phyloP scores from a whole-genome alignment of 1,140 invertebrate genomes.

The Phortica variegata region DNA sequence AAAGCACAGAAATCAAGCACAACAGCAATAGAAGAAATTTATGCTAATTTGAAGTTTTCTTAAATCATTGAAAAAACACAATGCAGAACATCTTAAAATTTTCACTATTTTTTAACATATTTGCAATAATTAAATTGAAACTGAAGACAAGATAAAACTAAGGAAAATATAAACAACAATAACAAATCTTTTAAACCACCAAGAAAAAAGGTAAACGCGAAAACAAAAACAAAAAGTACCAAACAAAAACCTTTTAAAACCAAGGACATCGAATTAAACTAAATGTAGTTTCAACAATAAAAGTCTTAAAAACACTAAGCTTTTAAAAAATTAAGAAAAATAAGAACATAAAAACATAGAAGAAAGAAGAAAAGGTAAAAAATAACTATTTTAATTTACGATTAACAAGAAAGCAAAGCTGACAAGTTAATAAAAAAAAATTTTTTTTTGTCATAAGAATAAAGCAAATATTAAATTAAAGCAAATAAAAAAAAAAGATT shows the following conservation, averaged over 20 bases:
- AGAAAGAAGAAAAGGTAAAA: constrained; percentile 7
- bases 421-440: constrained; percentile 14
- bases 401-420: constrained; percentile 8
- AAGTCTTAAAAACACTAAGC: constrained; percentile 13
- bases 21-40: constrained; percentile 28
- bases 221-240: constrained; percentile 26
- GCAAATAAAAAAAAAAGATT: constrained; percentile 15
- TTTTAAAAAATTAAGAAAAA: constrained; percentile 12
- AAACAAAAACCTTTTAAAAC: constrained; percentile 23
- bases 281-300: constrained; percentile 40
- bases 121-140: constrained; percentile 14
- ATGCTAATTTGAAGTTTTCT: constrained; percentile 41
- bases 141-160: constrained; percentile 3
- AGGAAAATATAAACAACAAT: constrained; percentile 22
- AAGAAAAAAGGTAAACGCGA: constrained; percentile 4
- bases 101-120: no score
- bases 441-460: constrained; percentile 37
- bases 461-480: constrained; percentile 20
- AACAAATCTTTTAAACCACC: constrained; percentile 12
- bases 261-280: constrained; percentile 57
- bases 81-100: no score
- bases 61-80: constrained; percentile 38
- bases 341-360: constrained; percentile 10
- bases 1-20: not conserved
- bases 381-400: constrained; percentile 11